Conservation (phyloP, 2,113 vertebrate species). For the Platycercus adscitus region DNA sequence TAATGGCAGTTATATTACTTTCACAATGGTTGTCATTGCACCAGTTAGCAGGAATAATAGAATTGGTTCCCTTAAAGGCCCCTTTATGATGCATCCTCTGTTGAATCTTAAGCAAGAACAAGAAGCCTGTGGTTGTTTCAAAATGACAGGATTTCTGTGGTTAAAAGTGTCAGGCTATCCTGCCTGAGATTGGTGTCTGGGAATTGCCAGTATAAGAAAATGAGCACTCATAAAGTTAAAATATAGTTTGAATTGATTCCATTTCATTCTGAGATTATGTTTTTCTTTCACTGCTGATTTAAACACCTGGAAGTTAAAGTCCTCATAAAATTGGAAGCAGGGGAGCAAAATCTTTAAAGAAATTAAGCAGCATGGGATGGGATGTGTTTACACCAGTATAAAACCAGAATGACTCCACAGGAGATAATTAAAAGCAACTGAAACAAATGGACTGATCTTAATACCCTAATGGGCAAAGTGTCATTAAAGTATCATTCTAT, state of each 20-base stretch:
- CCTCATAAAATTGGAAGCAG: background rate
- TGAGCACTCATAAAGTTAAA: slow-evolving; percentile 7
- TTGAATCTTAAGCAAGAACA: slow-evolving; percentile 40
- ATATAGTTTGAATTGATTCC: background rate
- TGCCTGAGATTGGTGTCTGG: background rate
- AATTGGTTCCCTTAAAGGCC: slow-evolving; percentile 14
- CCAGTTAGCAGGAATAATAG: background rate
- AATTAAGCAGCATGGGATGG: background rate
- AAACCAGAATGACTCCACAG: slow-evolving; percentile 1
- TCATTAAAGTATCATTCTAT: background rate
- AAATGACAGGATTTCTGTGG: background rate
- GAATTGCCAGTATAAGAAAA: slow-evolving; percentile 1
- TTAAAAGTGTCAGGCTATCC: slow-evolving; percentile 4
- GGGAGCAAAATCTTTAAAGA: background rate
- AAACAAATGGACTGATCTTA: background rate
- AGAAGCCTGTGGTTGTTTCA: background rate
- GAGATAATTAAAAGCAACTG: slow-evolving; percentile 22
- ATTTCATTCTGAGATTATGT: background rate
- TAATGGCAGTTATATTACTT: slow-evolving; percentile 25
- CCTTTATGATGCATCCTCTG: background rate
- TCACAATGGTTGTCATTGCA: background rate
- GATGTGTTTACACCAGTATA: background rate
- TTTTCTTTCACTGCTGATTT: slow-evolving; percentile 21
- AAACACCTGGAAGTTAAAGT: slow-evolving; percentile 39
- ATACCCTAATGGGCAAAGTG: background rate